A percentile compares a stretch with the other conserved stretches of the same genome.
Evolutionary conservation across 2,797 vertebrate genomes (phyloP).

Genomic region (Clarias platycephalus): DNA sequence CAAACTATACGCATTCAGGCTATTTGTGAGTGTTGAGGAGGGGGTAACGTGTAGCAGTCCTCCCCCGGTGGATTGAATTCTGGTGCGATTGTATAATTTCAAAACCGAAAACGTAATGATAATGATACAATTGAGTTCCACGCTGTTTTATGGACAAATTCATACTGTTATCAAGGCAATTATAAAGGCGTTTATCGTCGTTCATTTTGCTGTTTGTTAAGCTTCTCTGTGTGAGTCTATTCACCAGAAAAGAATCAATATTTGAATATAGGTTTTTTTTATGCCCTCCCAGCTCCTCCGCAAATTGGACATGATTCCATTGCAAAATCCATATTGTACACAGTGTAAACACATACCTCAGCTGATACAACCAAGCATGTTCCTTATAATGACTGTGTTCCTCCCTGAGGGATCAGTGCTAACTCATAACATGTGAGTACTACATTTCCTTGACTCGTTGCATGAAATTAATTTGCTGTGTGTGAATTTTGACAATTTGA

Average conservation of each 20-base stretch:
- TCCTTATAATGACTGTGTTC: neutral
- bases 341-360: neutral
- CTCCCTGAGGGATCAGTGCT: no score
- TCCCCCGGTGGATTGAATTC: neutral
- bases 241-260: neutral
- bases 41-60: neutral
- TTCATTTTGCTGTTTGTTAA: neutral
- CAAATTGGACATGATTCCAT: neutral
- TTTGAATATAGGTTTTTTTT: neutral
- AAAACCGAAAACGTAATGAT: neutral
- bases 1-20: neutral
- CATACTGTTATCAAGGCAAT: neutral
- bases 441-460: no score
- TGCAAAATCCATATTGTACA: neutral
- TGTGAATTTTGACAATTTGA: no score
- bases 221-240: neutral
- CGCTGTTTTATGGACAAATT: neutral
- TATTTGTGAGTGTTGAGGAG: neutral
- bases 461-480: no score
- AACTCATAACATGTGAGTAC: no score
- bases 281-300: no score
- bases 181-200: neutral
- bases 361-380: neutral
- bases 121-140: neutral
- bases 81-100: neutral